Percentiles rank a stretch among this genome's conserved stretches.
Conservation (phyloP, 2,113 vertebrate species). For the Astur gentilis region DNA sequence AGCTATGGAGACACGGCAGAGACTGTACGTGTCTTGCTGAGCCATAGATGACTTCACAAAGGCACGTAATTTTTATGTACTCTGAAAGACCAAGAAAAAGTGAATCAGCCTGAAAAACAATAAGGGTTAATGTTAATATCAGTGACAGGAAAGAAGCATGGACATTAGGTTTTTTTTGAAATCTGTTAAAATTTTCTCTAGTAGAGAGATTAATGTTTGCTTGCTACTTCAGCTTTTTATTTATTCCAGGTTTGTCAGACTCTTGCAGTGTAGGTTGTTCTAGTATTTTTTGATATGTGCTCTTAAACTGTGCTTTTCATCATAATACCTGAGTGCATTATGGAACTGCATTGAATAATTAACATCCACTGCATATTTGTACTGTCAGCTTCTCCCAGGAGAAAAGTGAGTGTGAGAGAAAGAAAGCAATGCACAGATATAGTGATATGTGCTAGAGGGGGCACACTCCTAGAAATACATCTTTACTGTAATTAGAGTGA, state of each 20-base stretch:
- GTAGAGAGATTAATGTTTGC: neutral
- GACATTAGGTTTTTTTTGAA: neutral
- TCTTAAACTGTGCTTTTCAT: neutral
- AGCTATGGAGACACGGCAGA: neutral
- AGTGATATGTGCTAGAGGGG: neutral
- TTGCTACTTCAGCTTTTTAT: neutral
- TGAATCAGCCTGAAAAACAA: neutral
- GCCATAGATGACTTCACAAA: neutral
- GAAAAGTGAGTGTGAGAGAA: neutral
- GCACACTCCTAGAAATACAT: neutral
- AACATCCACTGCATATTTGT: constrained; percentile 11
- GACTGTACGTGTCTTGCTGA: accelerated
- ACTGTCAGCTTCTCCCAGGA: constrained; percentile 8
- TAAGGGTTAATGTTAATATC: neutral
- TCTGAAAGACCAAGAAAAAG: neutral
- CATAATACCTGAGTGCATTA: neutral
- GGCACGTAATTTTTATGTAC: neutral
- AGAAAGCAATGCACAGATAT: neutral
- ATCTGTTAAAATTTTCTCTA: neutral
- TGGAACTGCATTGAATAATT: constrained; percentile 12
- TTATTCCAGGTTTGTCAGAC: constrained; percentile 9
- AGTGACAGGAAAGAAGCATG: neutral
- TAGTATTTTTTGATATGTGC: neutral
- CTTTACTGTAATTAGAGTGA: neutral
- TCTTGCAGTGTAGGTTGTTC: neutral